These are phyloP conservation scores for Listronotus oregonensis DNA, from an alignment of 1,140 invertebrate species.

Conservation along the genomic window DNA sequence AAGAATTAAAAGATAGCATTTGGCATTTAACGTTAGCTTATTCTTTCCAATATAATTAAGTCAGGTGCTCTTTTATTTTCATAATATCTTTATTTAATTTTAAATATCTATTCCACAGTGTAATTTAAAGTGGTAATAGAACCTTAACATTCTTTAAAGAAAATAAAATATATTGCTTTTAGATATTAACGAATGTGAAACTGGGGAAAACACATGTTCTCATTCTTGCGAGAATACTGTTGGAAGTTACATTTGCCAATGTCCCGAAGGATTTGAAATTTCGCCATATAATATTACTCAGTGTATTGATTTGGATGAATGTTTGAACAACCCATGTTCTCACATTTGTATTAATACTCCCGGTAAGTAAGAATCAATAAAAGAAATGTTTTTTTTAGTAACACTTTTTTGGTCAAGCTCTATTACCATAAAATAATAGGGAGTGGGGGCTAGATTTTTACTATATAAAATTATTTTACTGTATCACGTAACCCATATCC, in stretches of 20 bases:
- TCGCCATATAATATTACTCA: conserved; percentile 45
- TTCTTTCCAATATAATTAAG: too few species aligned
- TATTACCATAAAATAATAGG: too few species aligned
- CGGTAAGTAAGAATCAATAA: conserved; percentile 53
- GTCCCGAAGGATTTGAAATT: conserved; percentile 65
- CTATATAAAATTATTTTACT: too few species aligned
- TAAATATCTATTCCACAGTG: too few species aligned
- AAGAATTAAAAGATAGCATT: background rate
- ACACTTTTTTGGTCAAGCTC: too few species aligned
- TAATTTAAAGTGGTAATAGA: too few species aligned
- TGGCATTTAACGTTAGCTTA: too few species aligned
- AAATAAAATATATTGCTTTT: conserved; percentile 14
- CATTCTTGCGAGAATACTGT: conserved; percentile 48
- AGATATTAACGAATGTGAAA: conserved; percentile 70
- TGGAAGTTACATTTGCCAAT: conserved; percentile 54
- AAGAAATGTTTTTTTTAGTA: too few species aligned
- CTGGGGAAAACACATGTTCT: conserved; percentile 55
- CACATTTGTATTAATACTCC: conserved; percentile 60
- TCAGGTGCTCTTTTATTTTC: too few species aligned
- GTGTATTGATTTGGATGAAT: conserved; percentile 75
- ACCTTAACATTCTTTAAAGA: background rate
- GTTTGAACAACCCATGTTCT: conserved; percentile 70
- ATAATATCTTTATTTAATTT: too few species aligned
- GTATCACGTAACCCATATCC: too few species aligned
- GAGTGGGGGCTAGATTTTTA: too few species aligned